phyloP scores from a whole-genome alignment of 1,140 invertebrate genomes.

The Cherax destructor region DNA sequence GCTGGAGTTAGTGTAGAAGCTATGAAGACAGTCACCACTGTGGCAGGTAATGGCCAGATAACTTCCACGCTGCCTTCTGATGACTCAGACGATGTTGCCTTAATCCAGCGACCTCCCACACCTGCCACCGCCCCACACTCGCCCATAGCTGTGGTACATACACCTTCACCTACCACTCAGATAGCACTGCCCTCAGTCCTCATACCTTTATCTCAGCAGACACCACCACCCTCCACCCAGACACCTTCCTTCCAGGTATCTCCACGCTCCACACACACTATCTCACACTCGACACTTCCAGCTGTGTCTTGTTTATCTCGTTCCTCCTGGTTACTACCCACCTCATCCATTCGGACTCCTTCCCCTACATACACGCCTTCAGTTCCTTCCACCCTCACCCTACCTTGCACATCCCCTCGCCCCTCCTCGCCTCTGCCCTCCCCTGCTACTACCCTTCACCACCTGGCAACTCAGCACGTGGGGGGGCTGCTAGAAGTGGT shows the following conservation, averaged over 20 bases:
- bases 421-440: conserved; percentile 30
- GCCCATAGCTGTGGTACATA: background rate
- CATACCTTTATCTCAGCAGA: background rate
- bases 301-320: background rate
- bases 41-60: conserved; percentile 38
- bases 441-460: conserved; percentile 31
- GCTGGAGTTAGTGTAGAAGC: background rate
- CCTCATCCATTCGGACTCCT: background rate
- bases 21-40: background rate
- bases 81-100: conserved; percentile 64
- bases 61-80: conserved; percentile 26
- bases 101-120: conserved; percentile 37
- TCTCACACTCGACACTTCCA: no score
- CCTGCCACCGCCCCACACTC: conserved; percentile 8
- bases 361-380: background rate
- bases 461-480: conserved; percentile 45
- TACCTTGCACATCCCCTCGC: background rate
- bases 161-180: background rate
- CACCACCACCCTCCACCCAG: conserved; percentile 9
- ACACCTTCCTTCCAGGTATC: conserved; percentile 7
- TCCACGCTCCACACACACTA: background rate
- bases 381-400: background rate
- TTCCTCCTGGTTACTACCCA: background rate
- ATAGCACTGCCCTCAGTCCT: no score
- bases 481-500: conserved; percentile 32